Base-by-base conservation (phyloP, 2,113 vertebrate genomes). In the Parotia lawesii region DNA sequence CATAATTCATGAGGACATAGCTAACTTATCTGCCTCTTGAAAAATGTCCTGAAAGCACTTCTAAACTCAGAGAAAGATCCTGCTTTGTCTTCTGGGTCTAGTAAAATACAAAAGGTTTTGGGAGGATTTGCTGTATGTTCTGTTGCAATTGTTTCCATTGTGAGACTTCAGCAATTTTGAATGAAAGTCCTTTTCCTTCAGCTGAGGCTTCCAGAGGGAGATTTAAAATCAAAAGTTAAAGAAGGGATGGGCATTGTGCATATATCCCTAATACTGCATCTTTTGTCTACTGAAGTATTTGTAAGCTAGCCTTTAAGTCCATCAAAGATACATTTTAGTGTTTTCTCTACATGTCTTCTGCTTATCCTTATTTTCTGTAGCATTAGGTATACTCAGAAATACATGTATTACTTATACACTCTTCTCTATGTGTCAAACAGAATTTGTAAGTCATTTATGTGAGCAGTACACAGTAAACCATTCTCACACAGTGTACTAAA, bases 381-480 rank as follows among this genome's bases (percentile, higher is more conserved):
- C 12, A 3, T 82, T 93, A 76, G 54, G 24, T 91, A 51, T 87
- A 44, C 51, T 65, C 35, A 66, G 71, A 94, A 91, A 76, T 87
- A 70, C 54, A 51, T 62, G 51, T 82, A 64, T 95, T 95, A 83
- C 71, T 91, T 93, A 77, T 19, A 76, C 29, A 19, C 51, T 45
- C 56, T 86, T 94, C 45, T 94, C 48, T 67, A 0, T 72, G 58
- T 91, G 82, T 95, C 85, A 93, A 87, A 93, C 60, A 74, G 87
- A 95, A 95, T 95, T 93, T 93, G 79, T 94, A 89, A 96, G 90
- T 90, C 85, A 67, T 89, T 95, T 96, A 65, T 91, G 47, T 70
- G 66, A 95, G 85, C 75, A 66, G 74, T 93, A 94, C 67, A 90
- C 75, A 90, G 89, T 94, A 95, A 95, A 93, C 71, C 51, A 48